Base-by-base conservation (phyloP, 2,888 invertebrate species). In the Cerceris ruficornis region DNA sequence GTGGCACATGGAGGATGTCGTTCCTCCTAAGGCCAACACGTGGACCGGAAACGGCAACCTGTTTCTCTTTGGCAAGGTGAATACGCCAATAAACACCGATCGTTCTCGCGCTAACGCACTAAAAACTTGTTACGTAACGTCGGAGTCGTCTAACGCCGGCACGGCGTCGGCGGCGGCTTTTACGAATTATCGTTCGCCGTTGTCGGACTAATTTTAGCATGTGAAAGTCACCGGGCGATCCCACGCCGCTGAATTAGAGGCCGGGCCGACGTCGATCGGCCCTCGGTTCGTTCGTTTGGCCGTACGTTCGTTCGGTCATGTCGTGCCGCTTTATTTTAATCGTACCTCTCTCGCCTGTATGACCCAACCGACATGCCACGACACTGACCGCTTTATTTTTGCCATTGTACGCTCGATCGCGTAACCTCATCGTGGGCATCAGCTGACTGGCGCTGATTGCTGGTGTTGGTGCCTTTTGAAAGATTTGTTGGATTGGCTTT, bases 31-130 rank as follows among this genome's bases (percentile, higher is more conserved):
- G 75, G 73, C 54, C 62, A 69, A 80, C 82, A 68, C 82, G 80
- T 80, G 72, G 69, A 86, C 77, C 85, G 87, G 86, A 87, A 87
- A 81, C 74, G 84, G 69, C 77, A 81, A 80, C 82, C 84, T 82
- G 81, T 75, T 81, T 84, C 86, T 60, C 84, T 82, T 66, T 77
- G 75, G 66, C 70, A 76, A 78, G 78, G 65, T 62, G 78, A 76
- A 85, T 74, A 80, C 79, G 72, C 77, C 73, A 77, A 86, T 81
- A 83, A 83, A 79, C 55, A 55, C 72, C 64, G 69, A 82, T 76
- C 77, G 77, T 68, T 49, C 54, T 59, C 61, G 55, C 75, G 70
- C 55, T 73, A 69, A 71, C 61, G 43, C 68, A 55, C 43, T 61
- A 46, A 62, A 62, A 68, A 28, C 28, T 1, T 41, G 55, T 84